A percentile compares a stretch with the other conserved stretches of the same genome.
Evolutionary conservation across 2,888 invertebrate genomes (phyloP).

Genomic region (Drosophila fungiperda): DNA sequence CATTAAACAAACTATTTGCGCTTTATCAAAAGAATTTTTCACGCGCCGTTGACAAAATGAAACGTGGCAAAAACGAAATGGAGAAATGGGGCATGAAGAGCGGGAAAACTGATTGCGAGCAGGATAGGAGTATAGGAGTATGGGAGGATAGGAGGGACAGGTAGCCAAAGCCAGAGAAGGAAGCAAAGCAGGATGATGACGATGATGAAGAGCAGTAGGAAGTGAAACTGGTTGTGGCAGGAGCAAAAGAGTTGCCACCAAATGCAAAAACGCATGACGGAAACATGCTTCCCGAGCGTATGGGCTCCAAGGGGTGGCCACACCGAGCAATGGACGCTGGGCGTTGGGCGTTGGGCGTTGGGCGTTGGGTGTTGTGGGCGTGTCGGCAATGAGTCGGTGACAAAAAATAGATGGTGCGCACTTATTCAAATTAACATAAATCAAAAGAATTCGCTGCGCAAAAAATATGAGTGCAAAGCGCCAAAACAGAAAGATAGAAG

Average conservation of each 20-base stretch:
- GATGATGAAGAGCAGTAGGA: conserved; percentile 56
- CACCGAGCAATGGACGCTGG: background rate
- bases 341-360: background rate
- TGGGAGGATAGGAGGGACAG: conserved; percentile 29
- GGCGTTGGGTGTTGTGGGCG: background rate
- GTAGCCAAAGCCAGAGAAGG: conserved; percentile 51
- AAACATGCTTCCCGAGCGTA: conserved; percentile 52
- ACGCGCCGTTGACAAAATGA: conserved; percentile 64
- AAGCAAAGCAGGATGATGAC: conserved; percentile 53
- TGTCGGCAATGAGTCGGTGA: conserved; percentile 47
- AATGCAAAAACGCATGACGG: conserved; percentile 45
- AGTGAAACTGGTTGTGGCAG: conserved; percentile 39
- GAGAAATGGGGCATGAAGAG: conserved; percentile 45
- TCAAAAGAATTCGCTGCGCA: conserved; percentile 78
- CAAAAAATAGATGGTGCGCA: conserved; percentile 68
- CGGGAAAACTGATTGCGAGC: background rate
- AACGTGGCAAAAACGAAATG: conserved; percentile 58
- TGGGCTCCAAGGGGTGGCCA: conserved; percentile 3
- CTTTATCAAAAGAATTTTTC: conserved; percentile 71
- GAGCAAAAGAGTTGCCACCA: conserved; percentile 24
- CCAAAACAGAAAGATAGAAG: conserved; percentile 13
- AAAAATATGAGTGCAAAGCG: conserved; percentile 48
- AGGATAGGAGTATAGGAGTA: background rate
- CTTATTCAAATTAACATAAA: conserved; percentile 82
- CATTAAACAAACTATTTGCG: conserved; percentile 71